These are phyloP conservation scores for Crax fasciolata DNA, from an alignment of 2,797 vertebrate genomes.

Conservation along the genomic window DNA sequence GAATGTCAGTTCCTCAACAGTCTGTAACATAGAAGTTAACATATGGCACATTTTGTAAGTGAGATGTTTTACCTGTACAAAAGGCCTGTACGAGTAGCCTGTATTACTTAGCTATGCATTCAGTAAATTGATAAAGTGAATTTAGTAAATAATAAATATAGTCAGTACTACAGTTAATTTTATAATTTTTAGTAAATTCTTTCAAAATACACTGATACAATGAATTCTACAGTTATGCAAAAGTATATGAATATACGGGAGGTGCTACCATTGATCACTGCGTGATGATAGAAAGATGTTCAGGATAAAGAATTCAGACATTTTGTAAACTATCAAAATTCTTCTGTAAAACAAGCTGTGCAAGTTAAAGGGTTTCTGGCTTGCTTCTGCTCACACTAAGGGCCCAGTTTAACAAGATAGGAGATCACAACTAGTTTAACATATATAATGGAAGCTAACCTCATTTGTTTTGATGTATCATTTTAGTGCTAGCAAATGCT, in stretches of 20 bases:
- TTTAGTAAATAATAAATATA: background rate
- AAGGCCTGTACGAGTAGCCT: background rate
- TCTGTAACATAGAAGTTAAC: background rate
- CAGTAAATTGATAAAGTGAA: background rate
- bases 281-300: background rate
- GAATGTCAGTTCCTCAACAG: background rate
- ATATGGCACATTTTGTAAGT: background rate
- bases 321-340: background rate
- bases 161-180: background rate
- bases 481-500: background rate
- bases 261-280: background rate
- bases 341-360: slow-evolving; percentile 2
- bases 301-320: background rate
- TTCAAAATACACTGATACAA: background rate
- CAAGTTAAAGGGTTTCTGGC: slow-evolving; percentile 27
- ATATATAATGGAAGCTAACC: background rate
- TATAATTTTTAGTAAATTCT: background rate
- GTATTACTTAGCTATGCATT: background rate
- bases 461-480: background rate
- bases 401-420: background rate
- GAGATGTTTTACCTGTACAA: background rate
- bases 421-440: background rate
- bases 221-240: background rate
- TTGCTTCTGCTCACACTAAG: background rate
- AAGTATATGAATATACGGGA: background rate